Percentiles rank a stretch among this genome's conserved stretches.
Evolutionary conservation across 2,113 vertebrate genomes (phyloP).

Genomic region (Tachysurus fulvidraco): DNA sequence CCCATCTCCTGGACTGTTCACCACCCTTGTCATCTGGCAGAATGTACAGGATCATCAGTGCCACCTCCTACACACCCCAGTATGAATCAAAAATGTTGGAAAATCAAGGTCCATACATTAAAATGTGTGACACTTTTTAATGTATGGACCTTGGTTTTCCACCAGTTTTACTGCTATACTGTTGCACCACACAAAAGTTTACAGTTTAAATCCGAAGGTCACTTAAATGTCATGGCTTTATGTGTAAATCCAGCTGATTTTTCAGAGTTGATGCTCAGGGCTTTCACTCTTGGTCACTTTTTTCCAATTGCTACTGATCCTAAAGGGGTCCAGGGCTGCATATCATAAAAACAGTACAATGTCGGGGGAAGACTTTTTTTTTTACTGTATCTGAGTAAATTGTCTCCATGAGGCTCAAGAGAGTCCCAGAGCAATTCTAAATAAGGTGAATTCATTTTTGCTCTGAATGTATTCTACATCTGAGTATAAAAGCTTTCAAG

Average conservation of each 20-base stretch:
- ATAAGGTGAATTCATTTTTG: constrained; percentile 66
- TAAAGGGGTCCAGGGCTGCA: constrained; percentile 5
- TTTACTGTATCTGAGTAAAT: constrained; percentile 53
- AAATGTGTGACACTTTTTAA: neutral
- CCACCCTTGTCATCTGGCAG: neutral
- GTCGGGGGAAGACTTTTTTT: constrained; percentile 21
- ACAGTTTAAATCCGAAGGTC: constrained; percentile 67
- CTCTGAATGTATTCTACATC: constrained; percentile 64
- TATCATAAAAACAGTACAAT: neutral
- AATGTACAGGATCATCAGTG: neutral
- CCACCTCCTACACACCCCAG: neutral
- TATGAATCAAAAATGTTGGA: neutral
- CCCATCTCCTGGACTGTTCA: neutral
- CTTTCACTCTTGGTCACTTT: constrained; percentile 50
- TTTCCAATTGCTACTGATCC: constrained; percentile 43
- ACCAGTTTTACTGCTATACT: neutral
- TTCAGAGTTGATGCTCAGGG: constrained; percentile 59
- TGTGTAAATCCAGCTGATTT: constrained; percentile 65
- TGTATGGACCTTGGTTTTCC: neutral
- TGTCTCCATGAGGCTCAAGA: constrained; percentile 60
- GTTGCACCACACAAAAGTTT: neutral
- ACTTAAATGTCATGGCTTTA: constrained; percentile 57
- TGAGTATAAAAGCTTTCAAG: constrained; percentile 73
- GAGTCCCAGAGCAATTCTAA: constrained; percentile 64
- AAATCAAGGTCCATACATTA: no score